Evolutionary conservation across 2,113 vertebrate species (phyloP), one percentile per base, ranked within the genome.

Genomic region (Ardeotis arabs): DNA sequence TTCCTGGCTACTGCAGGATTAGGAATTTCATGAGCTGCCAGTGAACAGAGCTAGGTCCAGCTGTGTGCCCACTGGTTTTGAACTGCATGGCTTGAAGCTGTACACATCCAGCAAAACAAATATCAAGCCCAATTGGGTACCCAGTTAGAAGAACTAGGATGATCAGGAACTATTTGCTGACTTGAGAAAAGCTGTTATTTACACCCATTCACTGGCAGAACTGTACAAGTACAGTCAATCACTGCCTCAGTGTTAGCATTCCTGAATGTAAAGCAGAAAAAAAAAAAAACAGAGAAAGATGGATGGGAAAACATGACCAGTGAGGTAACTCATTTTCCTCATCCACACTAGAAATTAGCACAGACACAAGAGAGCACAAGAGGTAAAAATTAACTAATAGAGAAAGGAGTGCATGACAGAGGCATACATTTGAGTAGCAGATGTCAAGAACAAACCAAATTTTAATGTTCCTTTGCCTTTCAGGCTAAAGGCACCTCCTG

Each of bases 271-370:
- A 93, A 75, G 60, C 12, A 75, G 12, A 37, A 68, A 28, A 87
- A 75, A 14, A 78, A 29, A 44, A 68, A 16, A 78, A 27, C 29
- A 69, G 84, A 90, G 60, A 60, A 84, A 81, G 44, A 50, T 29
- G 6, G 31, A 80, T 58, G 29, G 31, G 66, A 69, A 93, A 90
- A 86, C 24, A 22, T 9, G 25, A 94, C 11, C 11, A 82, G 44
- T n/a, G 68, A 52, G 0, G 1, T 0, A 0, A 72, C 35, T 55
- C 11, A 35, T 63, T 75, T 68, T 67, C 33, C 25, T 83, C 6
- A 77, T 70, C 63, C 37, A 33, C 22, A 31, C n/a, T 35, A 22
- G 21, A 70, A 44, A 45, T 39, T 41, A 52, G 50, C 18, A 76
- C 8, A 77, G 44, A 59, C 31, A 70, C n/a, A 29, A 45, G 16